Percentiles rank a stretch among this genome's conserved stretches.
Evolutionary conservation across 2,888 invertebrate genomes (phyloP).

Genomic region (Brenthis ino): DNA sequence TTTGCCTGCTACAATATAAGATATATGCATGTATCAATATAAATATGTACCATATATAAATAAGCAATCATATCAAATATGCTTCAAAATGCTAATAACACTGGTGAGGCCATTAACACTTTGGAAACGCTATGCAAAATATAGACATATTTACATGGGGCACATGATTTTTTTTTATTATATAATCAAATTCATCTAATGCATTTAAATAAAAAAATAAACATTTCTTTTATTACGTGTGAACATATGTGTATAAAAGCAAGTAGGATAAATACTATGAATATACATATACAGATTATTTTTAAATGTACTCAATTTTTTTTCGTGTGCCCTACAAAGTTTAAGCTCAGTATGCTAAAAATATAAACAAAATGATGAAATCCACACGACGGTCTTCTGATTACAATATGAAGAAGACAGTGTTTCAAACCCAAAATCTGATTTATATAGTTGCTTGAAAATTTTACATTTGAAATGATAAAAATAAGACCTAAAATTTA

Average conservation of each 20-base stretch:
- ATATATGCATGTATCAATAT: conserved; percentile 17
- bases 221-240: no score
- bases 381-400: conserved; percentile 84
- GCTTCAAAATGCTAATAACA: conserved; percentile 13
- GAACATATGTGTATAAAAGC: no score
- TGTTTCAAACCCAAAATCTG: conserved; percentile 74
- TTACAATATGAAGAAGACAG: conserved; percentile 71
- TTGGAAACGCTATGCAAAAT: conserved; percentile 13
- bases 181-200: background rate
- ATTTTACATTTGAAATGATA: background rate
- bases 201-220: no score
- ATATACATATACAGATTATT: no score
- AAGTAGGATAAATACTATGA: no score
- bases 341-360: background rate
- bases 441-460: conserved; percentile 43
- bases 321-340: background rate
- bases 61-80: conserved; percentile 5
- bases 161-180: background rate
- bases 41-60: background rate
- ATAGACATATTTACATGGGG: background rate
- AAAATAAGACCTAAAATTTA: background rate
- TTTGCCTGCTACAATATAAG: conserved; percentile 12
- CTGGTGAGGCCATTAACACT: background rate
- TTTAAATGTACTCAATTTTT: background rate
- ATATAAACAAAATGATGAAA: conserved; percentile 70